Conservation (phyloP, 1,140 invertebrate species). For the Camponotus pennsylvanicus region DNA sequence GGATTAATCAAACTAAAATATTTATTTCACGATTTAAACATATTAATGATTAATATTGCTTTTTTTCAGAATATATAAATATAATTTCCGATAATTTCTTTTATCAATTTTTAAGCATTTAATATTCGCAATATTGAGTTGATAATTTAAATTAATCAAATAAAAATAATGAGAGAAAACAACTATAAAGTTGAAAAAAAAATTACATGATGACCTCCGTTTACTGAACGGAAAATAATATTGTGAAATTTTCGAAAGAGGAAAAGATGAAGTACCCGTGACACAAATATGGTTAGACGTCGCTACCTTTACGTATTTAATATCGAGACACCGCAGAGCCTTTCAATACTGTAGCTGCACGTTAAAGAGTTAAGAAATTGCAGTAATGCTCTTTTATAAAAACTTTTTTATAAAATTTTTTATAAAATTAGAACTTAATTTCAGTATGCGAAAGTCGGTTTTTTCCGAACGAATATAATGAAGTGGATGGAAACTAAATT, state of each 20-base stretch:
- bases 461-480: background rate
- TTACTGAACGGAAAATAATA: background rate
- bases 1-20: background rate
- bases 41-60: background rate
- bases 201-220: background rate
- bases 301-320: background rate
- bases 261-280: background rate
- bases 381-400: background rate
- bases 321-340: background rate
- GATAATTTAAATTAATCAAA: background rate
- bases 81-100: background rate
- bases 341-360: background rate
- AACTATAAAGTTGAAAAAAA: background rate
- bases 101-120: background rate
- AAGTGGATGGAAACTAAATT: background rate
- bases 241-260: background rate
- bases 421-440: background rate
- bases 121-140: background rate
- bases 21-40: background rate
- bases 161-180: background rate
- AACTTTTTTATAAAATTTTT: too few species aligned
- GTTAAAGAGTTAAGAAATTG: constrained; percentile 7
- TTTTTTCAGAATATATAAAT: background rate
- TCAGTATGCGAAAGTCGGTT: too few species aligned
- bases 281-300: background rate